A percentile compares a stretch with the other conserved stretches of the same genome.
phyloP scores from a whole-genome alignment of 2,797 vertebrate species.

The Bucorvus abyssinicus region DNA sequence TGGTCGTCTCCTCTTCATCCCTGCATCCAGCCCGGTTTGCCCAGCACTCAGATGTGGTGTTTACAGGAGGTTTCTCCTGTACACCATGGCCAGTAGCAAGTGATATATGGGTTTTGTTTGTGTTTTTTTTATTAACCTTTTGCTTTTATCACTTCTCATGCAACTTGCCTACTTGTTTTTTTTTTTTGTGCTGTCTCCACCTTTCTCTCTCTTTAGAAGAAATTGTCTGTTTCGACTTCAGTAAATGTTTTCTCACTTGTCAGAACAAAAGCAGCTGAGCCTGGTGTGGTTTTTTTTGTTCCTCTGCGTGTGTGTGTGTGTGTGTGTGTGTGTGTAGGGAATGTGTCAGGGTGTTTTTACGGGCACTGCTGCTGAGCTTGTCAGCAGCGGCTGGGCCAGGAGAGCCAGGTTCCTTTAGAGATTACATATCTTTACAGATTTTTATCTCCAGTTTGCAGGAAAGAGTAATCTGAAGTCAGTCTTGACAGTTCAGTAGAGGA shows the following conservation, averaged over 20 bases:
- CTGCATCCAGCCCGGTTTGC: background rate
- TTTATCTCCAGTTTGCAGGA: background rate
- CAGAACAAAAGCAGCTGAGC: constrained; percentile 21
- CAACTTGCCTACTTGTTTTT: background rate
- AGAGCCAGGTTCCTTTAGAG: background rate
- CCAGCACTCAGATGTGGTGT: background rate
- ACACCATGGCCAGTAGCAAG: background rate
- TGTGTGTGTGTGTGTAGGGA: background rate
- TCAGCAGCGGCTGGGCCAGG: background rate
- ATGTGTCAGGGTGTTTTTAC: background rate
- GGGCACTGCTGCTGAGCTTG: background rate
- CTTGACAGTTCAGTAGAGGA: background rate
- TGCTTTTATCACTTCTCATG: background rate
- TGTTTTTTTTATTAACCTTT: background rate
- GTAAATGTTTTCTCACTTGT: constrained; percentile 30
- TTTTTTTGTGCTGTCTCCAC: background rate
- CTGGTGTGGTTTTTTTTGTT: background rate
- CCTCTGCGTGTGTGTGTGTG: background rate
- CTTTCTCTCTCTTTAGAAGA: background rate
- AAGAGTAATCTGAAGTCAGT: background rate
- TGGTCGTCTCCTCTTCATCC: background rate
- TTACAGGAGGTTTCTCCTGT: background rate
- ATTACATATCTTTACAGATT: background rate
- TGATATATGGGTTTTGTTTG: background rate
- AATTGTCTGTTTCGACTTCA: background rate